Percentiles rank a stretch among this genome's conserved stretches.
Evolutionary conservation across 2,888 invertebrate species (phyloP).

Genomic region (Meteorus cinctellus): DNA sequence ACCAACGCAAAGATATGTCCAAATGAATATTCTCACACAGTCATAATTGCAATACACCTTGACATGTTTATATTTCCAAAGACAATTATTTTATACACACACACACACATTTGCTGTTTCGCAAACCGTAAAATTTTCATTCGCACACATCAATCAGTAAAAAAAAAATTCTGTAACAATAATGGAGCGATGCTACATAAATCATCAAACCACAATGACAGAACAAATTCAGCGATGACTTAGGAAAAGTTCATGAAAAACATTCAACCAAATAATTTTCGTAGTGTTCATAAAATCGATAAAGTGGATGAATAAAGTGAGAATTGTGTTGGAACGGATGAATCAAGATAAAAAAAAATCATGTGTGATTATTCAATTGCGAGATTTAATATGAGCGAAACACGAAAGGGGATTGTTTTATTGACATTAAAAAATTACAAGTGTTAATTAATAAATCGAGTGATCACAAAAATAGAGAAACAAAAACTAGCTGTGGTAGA

Average conservation of each 20-base stretch:
- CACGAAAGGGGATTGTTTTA: not conserved
- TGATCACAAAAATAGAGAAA: slow-evolving; percentile 42
- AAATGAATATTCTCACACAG: slow-evolving; percentile 31
- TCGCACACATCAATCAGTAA: slow-evolving; percentile 28
- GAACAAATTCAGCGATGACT: too few species aligned
- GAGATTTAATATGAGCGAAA: too few species aligned
- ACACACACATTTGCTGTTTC: slow-evolving; percentile 40
- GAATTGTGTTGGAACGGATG: too few species aligned
- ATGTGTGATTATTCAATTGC: too few species aligned
- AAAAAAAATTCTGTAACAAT: slow-evolving; percentile 16
- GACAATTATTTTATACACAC: slow-evolving; percentile 47
- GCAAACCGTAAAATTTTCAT: not conserved
- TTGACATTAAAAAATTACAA: slow-evolving; percentile 6
- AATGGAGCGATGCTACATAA: not conserved
- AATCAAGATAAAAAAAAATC: too few species aligned
- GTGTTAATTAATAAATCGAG: slow-evolving; percentile 39
- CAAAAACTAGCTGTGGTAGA: slow-evolving; percentile 68
- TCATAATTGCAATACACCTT: slow-evolving; percentile 44
- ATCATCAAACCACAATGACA: too few species aligned
- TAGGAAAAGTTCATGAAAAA: too few species aligned
- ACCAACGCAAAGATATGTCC: slow-evolving; percentile 17
- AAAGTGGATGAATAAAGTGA: too few species aligned
- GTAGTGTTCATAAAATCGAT: too few species aligned
- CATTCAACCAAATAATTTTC: too few species aligned
- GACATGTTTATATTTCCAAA: slow-evolving; percentile 26